Evolutionary conservation across 2,888 invertebrate species (phyloP).

Genomic region (Osedax fenrisi): DNA sequence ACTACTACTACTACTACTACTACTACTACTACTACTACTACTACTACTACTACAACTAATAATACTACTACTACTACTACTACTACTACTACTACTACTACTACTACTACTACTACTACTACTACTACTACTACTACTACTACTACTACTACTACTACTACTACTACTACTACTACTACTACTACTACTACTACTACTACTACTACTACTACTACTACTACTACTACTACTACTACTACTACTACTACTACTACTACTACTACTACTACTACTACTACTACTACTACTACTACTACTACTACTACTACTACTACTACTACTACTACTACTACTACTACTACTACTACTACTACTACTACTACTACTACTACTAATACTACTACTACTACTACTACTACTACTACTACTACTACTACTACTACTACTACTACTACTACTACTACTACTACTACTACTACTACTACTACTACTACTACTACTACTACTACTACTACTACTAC

Average conservation of each 20-base stretch:
- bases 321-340: conserved; percentile 9
- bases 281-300: neutral
- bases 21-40: too few relatives aligned
- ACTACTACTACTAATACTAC: conserved; percentile 11
- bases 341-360: conserved; percentile 20
- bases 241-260: too few relatives aligned
- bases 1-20: too few relatives aligned
- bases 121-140: conserved; percentile 22
- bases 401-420: conserved; percentile 11
- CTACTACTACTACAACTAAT: conserved; percentile 14
- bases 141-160: neutral
- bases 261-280: conserved; percentile 13
- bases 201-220: neutral
- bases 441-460: too few relatives aligned
- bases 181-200: conserved; percentile 8
- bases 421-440: neutral
- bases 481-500: conserved; percentile 13
- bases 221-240: too few relatives aligned
- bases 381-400: conserved; percentile 15
- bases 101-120: conserved; percentile 12
- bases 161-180: conserved; percentile 17
- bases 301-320: neutral
- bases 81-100: neutral
- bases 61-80: neutral
- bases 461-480: too few relatives aligned